Conservation (phyloP, 1,140 invertebrate species). For the Drosophila varians region DNA sequence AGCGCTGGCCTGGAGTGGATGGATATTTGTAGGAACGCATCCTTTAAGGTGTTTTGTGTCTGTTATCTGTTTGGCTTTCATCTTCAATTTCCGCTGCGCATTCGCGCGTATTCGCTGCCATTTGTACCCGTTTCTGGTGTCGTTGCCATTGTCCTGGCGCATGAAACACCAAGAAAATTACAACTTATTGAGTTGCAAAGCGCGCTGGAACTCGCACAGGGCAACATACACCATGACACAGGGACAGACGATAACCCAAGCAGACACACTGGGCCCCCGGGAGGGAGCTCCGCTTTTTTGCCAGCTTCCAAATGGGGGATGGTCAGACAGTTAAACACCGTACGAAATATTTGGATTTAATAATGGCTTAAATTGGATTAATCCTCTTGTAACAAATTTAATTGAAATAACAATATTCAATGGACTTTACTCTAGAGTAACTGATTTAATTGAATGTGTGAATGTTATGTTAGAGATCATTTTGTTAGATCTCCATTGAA, state of each 20-base stretch:
- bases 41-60: conserved; percentile 63
- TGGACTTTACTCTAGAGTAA: too few relatives aligned
- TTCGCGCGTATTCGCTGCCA: conserved; percentile 46
- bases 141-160: conserved; percentile 24
- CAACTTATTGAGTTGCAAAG: conserved; percentile 80
- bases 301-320: conserved; percentile 28
- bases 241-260: conserved; percentile 12
- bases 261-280: conserved; percentile 43
- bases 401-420: too few relatives aligned
- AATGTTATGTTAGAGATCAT: too few relatives aligned
- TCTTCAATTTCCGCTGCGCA: conserved; percentile 77
- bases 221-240: conserved; percentile 1
- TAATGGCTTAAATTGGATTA: too few relatives aligned
- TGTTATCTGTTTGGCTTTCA: conserved; percentile 70
- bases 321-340: conserved; percentile 9
- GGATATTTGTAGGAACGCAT: conserved; percentile 19
- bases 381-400: too few relatives aligned
- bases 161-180: conserved; percentile 76
- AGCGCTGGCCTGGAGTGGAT: not conserved
- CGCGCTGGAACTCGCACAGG: conserved; percentile 26
- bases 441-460: too few relatives aligned
- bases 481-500: too few relatives aligned
- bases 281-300: conserved; percentile 43
- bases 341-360: not conserved
- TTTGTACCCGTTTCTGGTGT: conserved; percentile 14